Base-by-base conservation (phyloP, 2,113 vertebrate species). In the Perognathus longimembris region DNA sequence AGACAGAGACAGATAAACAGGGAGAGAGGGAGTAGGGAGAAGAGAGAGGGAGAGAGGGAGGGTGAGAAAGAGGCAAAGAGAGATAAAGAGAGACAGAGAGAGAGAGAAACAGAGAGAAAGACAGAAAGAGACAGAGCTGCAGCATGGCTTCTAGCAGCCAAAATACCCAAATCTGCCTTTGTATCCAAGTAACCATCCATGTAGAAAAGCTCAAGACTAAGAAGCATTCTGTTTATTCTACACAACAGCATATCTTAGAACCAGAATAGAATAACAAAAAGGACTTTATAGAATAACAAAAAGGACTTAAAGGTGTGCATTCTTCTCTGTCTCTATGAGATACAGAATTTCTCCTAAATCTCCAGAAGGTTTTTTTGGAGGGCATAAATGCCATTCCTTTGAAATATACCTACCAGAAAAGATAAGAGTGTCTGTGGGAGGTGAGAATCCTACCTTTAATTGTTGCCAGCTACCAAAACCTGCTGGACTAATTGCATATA, bases 191-290 rank as follows among this genome's bases (percentile, higher is more conserved):
- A 32, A 67, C 10, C 0, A 17, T 10, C 34, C 6, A 57, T 45
- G 24, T 7, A 3, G 15, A 85, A 88, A 92, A 57, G 1, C 7
- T 24, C 38, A 32, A 17, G 10, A 8, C 7, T 28, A 42, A 88
- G 32, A 84, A 6, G 14, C 17, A n/a, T 45, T 32, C 38, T 61
- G 28, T 78, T 94, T 66, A 7, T 67, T 67, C 26, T 66, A 89
- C 0, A 0, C 3, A 34, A 61, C 3, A 34, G 0, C 0, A 54
- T 17, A 75, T n/a, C 8, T 22, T n/a, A 38, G 28, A 28, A 22
- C 42, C n/a, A 42, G 36, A 45, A 17, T 11, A n/a, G n/a, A n/a
- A n/a, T n/a, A n/a, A n/a, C n/a, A n/a, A n/a, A n/a, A n/a, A n/a
- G 2, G 18, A 7, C 80, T 75, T 50, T 26, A 64, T 71, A 64